phyloP scores from a whole-genome alignment of 2,113 vertebrate species.

The Genyomyrus donnyi region DNA sequence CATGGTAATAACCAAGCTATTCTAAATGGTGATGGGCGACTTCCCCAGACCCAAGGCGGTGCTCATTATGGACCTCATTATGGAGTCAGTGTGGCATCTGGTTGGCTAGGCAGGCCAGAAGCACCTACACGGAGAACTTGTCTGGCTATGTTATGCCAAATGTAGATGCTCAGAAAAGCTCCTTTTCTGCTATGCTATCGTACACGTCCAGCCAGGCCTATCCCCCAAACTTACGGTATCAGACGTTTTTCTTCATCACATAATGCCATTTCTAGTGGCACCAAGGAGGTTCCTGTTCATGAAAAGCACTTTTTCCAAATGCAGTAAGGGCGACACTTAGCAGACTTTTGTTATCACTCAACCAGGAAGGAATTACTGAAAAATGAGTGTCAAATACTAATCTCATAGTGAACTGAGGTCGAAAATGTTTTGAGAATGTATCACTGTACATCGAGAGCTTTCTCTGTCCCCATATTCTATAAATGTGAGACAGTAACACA shows the following conservation, averaged over 20 bases:
- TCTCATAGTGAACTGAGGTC: not conserved
- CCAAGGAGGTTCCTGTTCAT: not conserved
- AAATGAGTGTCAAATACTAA: not conserved
- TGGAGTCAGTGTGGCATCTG: not conserved
- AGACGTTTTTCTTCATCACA: conserved; percentile 3
- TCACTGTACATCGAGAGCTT: not conserved
- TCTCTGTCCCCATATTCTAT: not conserved
- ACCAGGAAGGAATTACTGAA: not conserved
- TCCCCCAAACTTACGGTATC: not conserved
- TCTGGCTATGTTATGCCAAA: not conserved
- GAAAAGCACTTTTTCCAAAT: not conserved
- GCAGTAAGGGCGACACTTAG: not conserved
- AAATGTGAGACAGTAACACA: not conserved
- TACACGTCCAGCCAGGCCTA: not conserved
- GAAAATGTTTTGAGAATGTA: not conserved
- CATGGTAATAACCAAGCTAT: not conserved
- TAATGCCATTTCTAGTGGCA: not conserved
- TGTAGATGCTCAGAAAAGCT: not conserved
- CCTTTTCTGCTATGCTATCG: not conserved
- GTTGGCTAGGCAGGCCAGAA: not conserved
- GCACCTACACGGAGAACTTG: not conserved
- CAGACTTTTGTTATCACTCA: not conserved
- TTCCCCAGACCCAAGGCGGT: not conserved
- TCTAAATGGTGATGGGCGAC: not conserved
- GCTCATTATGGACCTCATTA: not conserved